Percentiles rank a stretch among this genome's conserved stretches.
Conservation (phyloP, 2,888 invertebrate species). For the Napeogenes sylphis region DNA sequence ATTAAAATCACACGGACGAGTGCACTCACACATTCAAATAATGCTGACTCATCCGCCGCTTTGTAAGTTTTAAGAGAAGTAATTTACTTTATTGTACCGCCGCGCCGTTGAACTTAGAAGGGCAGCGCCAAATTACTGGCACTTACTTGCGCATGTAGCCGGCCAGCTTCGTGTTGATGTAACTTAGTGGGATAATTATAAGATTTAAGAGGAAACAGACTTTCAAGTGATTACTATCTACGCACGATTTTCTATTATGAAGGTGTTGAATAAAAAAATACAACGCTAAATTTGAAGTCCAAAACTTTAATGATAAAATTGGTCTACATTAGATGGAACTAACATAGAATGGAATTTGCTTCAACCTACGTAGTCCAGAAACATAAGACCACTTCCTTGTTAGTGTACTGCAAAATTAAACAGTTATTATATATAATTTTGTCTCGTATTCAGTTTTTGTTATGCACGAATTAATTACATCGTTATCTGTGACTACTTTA, state of each 20-base stretch:
- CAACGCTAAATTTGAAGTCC: not conserved
- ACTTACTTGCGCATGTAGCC: too few species aligned
- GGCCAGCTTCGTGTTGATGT: too few species aligned
- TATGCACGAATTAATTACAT: too few species aligned
- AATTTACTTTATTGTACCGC: too few species aligned
- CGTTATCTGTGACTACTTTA: too few species aligned
- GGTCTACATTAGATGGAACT: not conserved
- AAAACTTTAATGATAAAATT: not conserved
- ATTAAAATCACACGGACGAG: slow-evolving; percentile 23
- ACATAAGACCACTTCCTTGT: slow-evolving; percentile 25
- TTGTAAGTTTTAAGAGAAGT: not conserved
- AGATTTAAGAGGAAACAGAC: too few species aligned
- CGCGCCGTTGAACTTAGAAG: too few species aligned
- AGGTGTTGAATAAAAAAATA: not conserved
- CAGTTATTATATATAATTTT: slow-evolving; percentile 15
- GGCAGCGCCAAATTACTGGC: too few species aligned
- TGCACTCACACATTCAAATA: slow-evolving; percentile 11
- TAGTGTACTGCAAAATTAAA: slow-evolving; percentile 24
- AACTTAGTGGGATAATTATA: too few species aligned
- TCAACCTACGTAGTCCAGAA: slow-evolving; percentile 14
- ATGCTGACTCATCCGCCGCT: slow-evolving; percentile 17
- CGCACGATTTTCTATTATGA: too few species aligned
- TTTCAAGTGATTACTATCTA: too few species aligned
- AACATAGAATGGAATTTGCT: slow-evolving; percentile 6
- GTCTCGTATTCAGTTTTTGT: slow-evolving; percentile 11